Evolutionary conservation across 2,888 invertebrate species (phyloP).

Genomic region (Cancer borealis): DNA sequence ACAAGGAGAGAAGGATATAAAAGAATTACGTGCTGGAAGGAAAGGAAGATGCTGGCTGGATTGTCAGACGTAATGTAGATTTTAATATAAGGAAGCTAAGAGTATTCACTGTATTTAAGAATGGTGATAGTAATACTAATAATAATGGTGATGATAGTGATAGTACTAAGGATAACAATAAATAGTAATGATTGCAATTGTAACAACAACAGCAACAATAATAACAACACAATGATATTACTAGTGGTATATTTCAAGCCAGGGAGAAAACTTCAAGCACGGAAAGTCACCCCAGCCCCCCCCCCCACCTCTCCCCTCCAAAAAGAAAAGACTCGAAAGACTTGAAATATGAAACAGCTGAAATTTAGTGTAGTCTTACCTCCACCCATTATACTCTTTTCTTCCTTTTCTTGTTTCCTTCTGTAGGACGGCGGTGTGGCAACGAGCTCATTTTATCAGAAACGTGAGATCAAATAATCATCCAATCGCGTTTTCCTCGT

Average conservation of each 20-base stretch:
- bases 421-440: background rate
- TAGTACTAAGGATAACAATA: background rate
- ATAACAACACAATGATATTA: background rate
- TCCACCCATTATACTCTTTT: background rate
- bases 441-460: background rate
- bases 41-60: background rate
- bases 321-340: background rate
- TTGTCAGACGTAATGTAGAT: background rate
- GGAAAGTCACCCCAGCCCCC: background rate
- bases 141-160: background rate
- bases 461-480: conserved; percentile 3
- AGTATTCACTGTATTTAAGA: background rate
- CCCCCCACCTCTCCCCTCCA: too few relatives aligned
- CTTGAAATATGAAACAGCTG: background rate
- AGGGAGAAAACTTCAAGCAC: background rate
- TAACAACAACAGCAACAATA: background rate
- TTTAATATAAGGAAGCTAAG: background rate
- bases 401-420: background rate
- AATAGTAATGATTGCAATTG: background rate
- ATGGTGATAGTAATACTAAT: background rate
- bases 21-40: background rate
- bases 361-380: background rate
- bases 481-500: conserved; percentile 6
- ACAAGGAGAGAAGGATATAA: background rate
- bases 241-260: background rate